These are phyloP conservation scores for Aptenodytes patagonicus DNA, from an alignment of 2,113 vertebrate genomes.

Conservation along the genomic window DNA sequence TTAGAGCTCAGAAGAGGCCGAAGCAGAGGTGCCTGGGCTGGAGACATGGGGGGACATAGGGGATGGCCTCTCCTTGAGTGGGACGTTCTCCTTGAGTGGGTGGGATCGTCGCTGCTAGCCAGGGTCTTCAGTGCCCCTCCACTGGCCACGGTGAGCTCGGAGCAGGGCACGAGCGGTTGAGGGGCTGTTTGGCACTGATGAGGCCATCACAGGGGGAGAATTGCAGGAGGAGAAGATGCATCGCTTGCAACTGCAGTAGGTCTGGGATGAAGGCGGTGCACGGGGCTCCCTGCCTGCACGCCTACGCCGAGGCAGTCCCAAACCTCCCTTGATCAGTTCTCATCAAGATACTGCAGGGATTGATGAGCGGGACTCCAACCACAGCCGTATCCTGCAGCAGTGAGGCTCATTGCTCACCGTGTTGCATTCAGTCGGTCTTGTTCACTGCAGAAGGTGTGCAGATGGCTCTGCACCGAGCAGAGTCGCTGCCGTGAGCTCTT, in stretches of 20 bases:
- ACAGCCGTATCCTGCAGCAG: accelerated
- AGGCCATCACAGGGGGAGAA: background rate
- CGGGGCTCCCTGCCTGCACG: background rate
- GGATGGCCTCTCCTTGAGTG: background rate
- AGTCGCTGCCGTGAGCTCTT: accelerated
- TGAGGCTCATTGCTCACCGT: accelerated
- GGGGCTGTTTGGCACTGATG: background rate
- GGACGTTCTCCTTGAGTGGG: background rate
- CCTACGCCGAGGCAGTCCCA: accelerated
- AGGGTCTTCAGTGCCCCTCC: background rate
- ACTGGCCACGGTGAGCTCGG: accelerated
- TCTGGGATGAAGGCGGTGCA: accelerated
- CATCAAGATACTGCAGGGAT: accelerated
- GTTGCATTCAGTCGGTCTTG: accelerated
- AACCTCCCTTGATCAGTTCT: no score
- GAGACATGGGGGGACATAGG: accelerated
- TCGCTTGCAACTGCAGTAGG: accelerated
- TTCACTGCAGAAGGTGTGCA: background rate
- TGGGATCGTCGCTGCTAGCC: accelerated
- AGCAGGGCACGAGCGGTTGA: background rate
- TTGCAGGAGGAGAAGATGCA: background rate
- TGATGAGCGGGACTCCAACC: accelerated
- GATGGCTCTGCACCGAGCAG: background rate
- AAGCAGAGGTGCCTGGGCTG: background rate
- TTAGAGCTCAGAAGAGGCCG: background rate